Conservation (phyloP, 2,888 invertebrate genomes). For the Seladonia tumulorum region DNA sequence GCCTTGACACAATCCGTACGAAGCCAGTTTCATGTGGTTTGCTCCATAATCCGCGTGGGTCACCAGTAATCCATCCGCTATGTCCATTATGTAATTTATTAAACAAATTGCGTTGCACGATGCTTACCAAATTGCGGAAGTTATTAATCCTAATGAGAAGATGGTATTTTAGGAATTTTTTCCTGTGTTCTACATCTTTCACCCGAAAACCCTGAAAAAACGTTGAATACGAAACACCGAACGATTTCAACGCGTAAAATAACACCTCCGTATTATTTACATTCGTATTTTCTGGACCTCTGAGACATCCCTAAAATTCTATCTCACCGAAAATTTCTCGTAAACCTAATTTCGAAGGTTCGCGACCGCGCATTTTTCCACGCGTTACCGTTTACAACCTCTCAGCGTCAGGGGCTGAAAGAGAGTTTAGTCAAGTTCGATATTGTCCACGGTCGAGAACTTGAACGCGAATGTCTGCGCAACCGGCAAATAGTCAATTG, state of each 20-base stretch:
- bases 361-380: not conserved
- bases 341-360: not conserved
- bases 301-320: not conserved
- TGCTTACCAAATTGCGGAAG: not conserved
- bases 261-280: no score
- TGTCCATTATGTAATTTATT: not conserved
- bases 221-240: no score
- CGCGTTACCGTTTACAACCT: not conserved
- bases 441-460: not conserved
- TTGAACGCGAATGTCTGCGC: not conserved
- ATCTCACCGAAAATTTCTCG: not conserved
- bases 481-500: not conserved
- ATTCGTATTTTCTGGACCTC: no score
- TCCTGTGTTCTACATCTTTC: no score
- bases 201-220: no score
- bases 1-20: not conserved
- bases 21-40: slow-evolving; percentile 6
- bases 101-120: not conserved
- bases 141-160: not conserved
- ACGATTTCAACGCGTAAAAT: no score
- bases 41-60: not conserved
- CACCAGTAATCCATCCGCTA: not conserved
- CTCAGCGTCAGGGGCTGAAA: not conserved
- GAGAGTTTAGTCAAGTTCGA: not conserved
- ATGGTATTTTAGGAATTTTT: no score